phyloP scores from a whole-genome alignment of 2,797 vertebrate species.

The Cryptoprocta ferox region DNA sequence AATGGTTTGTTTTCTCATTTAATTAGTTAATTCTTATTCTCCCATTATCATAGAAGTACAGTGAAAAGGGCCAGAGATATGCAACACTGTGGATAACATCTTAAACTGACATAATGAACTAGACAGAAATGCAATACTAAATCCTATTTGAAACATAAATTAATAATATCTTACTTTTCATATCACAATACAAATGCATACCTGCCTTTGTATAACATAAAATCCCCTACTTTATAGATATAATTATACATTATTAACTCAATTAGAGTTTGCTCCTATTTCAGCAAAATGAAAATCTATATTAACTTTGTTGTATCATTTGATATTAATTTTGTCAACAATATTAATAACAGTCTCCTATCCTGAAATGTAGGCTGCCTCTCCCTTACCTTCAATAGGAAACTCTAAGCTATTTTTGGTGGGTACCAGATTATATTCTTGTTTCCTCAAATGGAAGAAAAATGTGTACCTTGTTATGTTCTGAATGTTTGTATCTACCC shows the following conservation, averaged over 20 bases:
- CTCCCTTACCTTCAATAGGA: neutral
- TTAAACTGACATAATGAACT: neutral
- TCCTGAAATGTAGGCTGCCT: neutral
- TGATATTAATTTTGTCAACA: neutral
- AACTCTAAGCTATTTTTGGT: neutral
- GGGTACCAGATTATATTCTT: neutral
- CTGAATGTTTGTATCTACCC: neutral
- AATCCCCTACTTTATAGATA: neutral
- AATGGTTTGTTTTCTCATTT: conserved; percentile 20
- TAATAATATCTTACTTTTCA: neutral
- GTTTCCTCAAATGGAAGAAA: neutral
- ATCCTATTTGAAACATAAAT: conserved; percentile 29
- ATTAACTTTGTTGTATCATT: neutral
- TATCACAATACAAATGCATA: neutral
- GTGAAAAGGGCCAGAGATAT: neutral
- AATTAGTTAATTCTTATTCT: conserved; percentile 14
- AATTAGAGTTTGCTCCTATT: neutral
- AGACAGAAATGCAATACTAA: neutral
- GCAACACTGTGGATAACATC: neutral
- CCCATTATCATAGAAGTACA: neutral
- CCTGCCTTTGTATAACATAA: neutral
- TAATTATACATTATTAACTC: conserved; percentile 4
- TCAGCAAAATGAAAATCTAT: neutral
- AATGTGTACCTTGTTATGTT: neutral
- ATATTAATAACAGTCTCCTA: neutral